A percentile compares a stretch with the other conserved stretches of the same genome.
Conservation (phyloP, 1,140 invertebrate species). For the Leptoteleia sp. region DNA sequence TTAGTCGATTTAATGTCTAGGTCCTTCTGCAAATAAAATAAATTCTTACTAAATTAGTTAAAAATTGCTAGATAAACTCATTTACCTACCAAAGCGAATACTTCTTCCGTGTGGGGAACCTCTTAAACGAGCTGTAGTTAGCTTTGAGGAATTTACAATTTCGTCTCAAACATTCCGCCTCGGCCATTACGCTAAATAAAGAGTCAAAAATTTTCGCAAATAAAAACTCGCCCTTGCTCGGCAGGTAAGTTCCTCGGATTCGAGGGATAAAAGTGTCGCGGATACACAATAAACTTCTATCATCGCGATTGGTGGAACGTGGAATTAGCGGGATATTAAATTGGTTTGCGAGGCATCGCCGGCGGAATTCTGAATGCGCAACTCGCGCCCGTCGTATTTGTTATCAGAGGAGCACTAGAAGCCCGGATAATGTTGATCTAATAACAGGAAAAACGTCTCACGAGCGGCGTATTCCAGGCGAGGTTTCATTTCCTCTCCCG, state of each 20-base stretch:
- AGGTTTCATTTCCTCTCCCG: slow-evolving; percentile 61
- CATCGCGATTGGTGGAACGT: slow-evolving; percentile 54
- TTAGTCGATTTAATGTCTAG: too few species aligned
- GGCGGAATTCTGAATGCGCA: slow-evolving; percentile 55
- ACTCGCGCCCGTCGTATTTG: slow-evolving; percentile 52
- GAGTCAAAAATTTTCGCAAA: neutral
- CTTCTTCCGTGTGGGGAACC: too few species aligned
- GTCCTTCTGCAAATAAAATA: too few species aligned
- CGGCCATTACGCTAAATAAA: neutral
- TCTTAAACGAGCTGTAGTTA: too few species aligned
- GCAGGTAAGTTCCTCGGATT: slow-evolving; percentile 6
- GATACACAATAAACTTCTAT: slow-evolving; percentile 44
- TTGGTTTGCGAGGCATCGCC: slow-evolving; percentile 57
- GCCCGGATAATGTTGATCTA: slow-evolving; percentile 62
- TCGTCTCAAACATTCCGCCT: too few species aligned
- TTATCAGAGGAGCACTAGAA: slow-evolving; percentile 65
- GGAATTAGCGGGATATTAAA: slow-evolving; percentile 63
- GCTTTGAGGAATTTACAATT: too few species aligned
- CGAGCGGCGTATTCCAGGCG: slow-evolving; percentile 56
- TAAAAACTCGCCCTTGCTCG: neutral
- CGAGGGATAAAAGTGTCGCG: slow-evolving; percentile 15
- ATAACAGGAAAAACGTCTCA: slow-evolving; percentile 66
- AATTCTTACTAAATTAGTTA: too few species aligned
- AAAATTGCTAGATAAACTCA: too few species aligned
- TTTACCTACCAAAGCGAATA: too few species aligned